These are phyloP conservation scores for Mormyrops boulengeri DNA, from an alignment of 2,797 vertebrate genomes.

Conservation along the genomic window DNA sequence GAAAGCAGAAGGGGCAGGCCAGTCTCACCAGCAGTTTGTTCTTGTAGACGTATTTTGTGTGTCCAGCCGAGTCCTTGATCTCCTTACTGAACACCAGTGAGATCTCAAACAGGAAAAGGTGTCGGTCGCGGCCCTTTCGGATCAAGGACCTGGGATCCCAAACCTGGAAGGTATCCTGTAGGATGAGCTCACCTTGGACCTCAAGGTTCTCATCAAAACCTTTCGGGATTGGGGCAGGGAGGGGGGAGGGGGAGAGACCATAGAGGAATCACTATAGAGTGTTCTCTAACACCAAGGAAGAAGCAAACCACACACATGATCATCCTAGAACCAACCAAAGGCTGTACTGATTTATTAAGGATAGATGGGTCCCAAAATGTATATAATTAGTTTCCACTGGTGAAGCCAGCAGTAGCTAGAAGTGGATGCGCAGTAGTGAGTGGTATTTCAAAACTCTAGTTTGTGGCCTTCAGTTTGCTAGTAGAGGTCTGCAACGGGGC, in stretches of 20 bases:
- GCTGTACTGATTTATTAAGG: neutral
- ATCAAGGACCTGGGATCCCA: slow-evolving; percentile 98
- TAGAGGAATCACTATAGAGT: neutral
- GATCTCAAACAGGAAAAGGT: slow-evolving; percentile 97
- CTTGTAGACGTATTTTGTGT: slow-evolving; percentile 98
- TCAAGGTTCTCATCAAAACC: slow-evolving; percentile 96
- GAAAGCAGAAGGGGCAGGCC: neutral
- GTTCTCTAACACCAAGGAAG: neutral
- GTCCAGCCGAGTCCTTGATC: slow-evolving; percentile 93
- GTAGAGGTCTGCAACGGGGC: too few relatives aligned
- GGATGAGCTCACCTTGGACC: slow-evolving; percentile 91
- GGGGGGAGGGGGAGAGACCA: neutral
- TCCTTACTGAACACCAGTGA: slow-evolving; percentile 96
- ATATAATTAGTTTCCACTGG: neutral
- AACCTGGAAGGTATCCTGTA: slow-evolving; percentile 97
- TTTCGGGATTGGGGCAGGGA: slow-evolving; percentile 37
- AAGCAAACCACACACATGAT: neutral
- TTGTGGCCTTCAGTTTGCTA: neutral
- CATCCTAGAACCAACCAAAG: neutral
- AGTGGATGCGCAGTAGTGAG: neutral
- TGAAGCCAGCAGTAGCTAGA: neutral
- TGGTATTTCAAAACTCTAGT: neutral
- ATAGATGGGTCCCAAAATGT: neutral
- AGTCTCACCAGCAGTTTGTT: slow-evolving; percentile 83
- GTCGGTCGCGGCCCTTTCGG: slow-evolving; percentile 89